Percentiles rank a stretch among this genome's conserved stretches.
phyloP scores from a whole-genome alignment of 1,140 invertebrate species.

The Zaprionus davidi region DNA sequence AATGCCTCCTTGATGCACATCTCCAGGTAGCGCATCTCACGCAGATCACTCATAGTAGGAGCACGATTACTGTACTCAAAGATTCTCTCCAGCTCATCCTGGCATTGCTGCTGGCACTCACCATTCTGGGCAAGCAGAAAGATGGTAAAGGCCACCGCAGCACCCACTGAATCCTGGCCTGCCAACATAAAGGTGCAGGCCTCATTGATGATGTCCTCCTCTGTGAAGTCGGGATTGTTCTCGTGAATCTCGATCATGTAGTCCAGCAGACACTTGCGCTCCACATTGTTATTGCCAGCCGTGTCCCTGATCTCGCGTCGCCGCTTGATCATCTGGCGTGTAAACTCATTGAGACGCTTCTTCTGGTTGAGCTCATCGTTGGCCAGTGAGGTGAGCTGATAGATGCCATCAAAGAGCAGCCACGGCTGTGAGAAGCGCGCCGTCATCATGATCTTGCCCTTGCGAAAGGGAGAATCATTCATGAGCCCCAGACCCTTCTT shows the following conservation, averaged over 20 bases:
- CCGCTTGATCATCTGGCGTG: constrained; percentile 84
- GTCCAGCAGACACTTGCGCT: constrained; percentile 85
- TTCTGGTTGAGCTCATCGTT: constrained; percentile 86
- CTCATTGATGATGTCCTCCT: constrained; percentile 89
- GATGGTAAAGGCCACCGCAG: constrained; percentile 86
- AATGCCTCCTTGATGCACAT: constrained; percentile 89
- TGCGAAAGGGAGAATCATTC: constrained; percentile 86
- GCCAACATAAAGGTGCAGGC: constrained; percentile 91
- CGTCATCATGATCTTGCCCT: constrained; percentile 85
- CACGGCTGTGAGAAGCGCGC: constrained; percentile 87
- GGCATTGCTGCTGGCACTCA: constrained; percentile 87
- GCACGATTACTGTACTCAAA: constrained; percentile 84
- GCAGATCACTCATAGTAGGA: constrained; percentile 86
- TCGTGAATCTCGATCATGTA: constrained; percentile 88
- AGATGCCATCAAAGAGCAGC: constrained; percentile 88
- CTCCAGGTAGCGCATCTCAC: constrained; percentile 88
- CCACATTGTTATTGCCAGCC: constrained; percentile 47
- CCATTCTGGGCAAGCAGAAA: constrained; percentile 87
- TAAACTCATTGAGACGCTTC: constrained; percentile 87
- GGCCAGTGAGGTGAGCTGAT: constrained; percentile 86
- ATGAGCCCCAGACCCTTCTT: constrained; percentile 63
- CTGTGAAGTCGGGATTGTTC: constrained; percentile 86
- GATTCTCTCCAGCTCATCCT: constrained; percentile 87
- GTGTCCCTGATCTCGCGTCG: constrained; percentile 69
- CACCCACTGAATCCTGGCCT: constrained; percentile 91